These are phyloP conservation scores for Acanthis flammea DNA, from an alignment of 2,797 vertebrate genomes.

Conservation along the genomic window DNA sequence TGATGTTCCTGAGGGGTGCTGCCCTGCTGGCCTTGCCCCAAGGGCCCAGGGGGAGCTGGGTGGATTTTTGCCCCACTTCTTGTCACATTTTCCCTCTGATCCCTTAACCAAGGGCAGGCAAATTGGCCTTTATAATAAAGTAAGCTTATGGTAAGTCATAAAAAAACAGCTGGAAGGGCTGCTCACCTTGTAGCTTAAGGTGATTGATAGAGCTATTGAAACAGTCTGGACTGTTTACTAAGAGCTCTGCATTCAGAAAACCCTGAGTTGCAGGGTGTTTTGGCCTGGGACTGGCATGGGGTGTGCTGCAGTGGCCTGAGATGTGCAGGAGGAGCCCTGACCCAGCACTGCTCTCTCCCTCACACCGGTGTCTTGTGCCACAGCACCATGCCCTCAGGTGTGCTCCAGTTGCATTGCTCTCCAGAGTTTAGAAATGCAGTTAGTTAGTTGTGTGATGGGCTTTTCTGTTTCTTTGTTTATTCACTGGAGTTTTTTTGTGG, in stretches of 20 bases:
- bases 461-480: background rate
- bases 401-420: background rate
- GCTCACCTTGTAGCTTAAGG: background rate
- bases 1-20: background rate
- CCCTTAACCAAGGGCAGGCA: background rate
- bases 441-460: accelerated
- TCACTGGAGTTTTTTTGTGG: background rate
- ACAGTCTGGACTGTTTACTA: background rate
- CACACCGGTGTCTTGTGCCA: accelerated
- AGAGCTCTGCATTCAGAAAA: background rate
- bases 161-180: background rate
- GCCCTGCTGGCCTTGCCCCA: background rate
- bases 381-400: too few relatives aligned
- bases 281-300: accelerated
- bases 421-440: background rate
- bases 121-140: background rate
- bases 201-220: background rate
- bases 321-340: background rate
- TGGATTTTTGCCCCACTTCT: background rate
- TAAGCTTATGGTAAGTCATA: background rate
- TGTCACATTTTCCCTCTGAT: background rate
- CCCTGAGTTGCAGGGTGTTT: background rate
- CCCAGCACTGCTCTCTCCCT: background rate
- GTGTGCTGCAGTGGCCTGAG: background rate
- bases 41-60: background rate